Evolutionary conservation across 2,888 invertebrate species (phyloP).

Genomic region (Calliopum simillimum): DNA sequence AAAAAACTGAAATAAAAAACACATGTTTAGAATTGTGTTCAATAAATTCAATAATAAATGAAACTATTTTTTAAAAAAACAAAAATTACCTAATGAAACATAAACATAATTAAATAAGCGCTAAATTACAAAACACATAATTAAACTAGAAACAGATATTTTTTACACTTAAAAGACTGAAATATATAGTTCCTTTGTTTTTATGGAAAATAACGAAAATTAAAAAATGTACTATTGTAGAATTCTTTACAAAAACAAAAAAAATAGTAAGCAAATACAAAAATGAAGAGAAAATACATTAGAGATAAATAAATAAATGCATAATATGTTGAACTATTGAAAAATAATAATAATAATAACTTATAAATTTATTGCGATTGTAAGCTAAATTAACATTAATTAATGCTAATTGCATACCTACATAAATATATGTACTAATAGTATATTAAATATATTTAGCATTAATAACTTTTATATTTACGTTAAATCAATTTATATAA

Average conservation of each 20-base stretch:
- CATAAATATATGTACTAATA: no score
- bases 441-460: conserved; percentile 5
- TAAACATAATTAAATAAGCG: neutral
- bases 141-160: conserved; percentile 53
- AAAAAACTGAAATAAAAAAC: neutral
- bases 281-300: conserved; percentile 4
- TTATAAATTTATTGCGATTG: no score
- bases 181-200: conserved; percentile 69
- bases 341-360: neutral
- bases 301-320: neutral
- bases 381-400: no score
- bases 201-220: conserved; percentile 63
- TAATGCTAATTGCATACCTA: no score
- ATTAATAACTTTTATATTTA: conserved; percentile 20
- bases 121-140: conserved; percentile 8
- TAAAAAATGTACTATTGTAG: neutral
- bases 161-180: conserved; percentile 67
- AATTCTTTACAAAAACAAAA: conserved; percentile 17
- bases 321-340: neutral
- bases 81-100: neutral
- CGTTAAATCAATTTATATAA: neutral
- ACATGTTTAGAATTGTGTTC: neutral
- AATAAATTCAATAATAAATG: neutral
- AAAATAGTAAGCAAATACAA: conserved; percentile 28
- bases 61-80: neutral